Evolutionary conservation across 2,113 vertebrate species (phyloP).

Genomic region (Isichthys henryi): DNA sequence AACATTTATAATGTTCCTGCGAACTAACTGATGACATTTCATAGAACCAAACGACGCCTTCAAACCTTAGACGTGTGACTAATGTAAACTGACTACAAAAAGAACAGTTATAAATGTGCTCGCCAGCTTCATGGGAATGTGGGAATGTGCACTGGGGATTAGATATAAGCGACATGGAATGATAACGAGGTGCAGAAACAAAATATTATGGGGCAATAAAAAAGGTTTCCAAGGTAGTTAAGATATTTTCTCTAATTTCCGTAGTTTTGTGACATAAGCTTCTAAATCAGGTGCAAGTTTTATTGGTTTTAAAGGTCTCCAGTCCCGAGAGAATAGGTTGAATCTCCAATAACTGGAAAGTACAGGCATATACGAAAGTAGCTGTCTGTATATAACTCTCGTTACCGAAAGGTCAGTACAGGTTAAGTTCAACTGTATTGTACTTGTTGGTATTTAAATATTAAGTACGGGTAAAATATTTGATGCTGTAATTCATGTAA

Average conservation of each 20-base stretch:
- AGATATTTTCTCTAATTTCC: conserved; percentile 19
- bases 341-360: background rate
- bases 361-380: background rate
- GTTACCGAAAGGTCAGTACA: background rate
- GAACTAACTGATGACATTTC: conserved; percentile 25
- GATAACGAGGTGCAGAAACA: conserved; percentile 27
- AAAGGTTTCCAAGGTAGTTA: conserved; percentile 29
- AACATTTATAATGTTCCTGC: conserved; percentile 30
- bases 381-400: background rate
- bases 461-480: background rate
- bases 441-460: background rate
- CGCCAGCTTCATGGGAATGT: conserved; percentile 20
- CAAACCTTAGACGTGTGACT: conserved; percentile 28
- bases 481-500: background rate
- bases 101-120: conserved; percentile 22
- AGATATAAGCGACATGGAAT: conserved; percentile 25
- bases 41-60: conserved; percentile 18
- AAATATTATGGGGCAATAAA: conserved; percentile 29
- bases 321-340: background rate
- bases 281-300: background rate
- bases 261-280: background rate
- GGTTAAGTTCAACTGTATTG: background rate
- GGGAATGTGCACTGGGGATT: conserved; percentile 23
- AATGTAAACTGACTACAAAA: conserved; percentile 29
- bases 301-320: background rate